These are phyloP conservation scores for Henricia sp. DNA, from an alignment of 53 echinoderm and acorn worm genomes.

Conservation along the genomic window DNA sequence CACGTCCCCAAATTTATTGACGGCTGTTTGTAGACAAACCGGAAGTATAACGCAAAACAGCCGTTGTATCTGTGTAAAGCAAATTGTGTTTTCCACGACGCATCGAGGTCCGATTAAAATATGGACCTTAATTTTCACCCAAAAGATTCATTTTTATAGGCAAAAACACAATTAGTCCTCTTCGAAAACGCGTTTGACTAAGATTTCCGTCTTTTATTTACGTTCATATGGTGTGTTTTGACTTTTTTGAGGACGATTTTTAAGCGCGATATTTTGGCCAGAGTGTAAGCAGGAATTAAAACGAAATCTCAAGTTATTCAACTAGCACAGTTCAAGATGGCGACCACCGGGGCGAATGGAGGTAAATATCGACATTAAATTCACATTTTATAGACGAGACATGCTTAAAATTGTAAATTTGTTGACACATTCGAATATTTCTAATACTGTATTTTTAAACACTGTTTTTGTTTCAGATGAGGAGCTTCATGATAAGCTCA, in stretches of 20 bases:
- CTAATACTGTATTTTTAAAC: background rate
- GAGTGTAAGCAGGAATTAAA: constrained; percentile 17
- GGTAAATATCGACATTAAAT: constrained; percentile 43
- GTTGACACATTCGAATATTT: background rate
- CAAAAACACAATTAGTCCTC: background rate
- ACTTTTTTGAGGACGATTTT: background rate
- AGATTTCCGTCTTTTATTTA: background rate
- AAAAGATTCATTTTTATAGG: background rate
- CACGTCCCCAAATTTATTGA: background rate
- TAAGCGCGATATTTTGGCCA: background rate
- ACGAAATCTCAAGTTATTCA: background rate
- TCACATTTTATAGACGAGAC: too few species aligned
- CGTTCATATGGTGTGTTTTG: background rate
- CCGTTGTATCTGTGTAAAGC: constrained; percentile 4
- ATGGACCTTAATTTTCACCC: constrained; percentile 42
- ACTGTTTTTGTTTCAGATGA: constrained; percentile 68
- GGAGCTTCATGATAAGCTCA: constrained; percentile 91
- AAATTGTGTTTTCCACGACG: constrained; percentile 13
- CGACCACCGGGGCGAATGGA: constrained; percentile 27
- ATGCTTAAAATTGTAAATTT: background rate
- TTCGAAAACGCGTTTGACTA: background rate
- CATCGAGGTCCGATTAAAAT: background rate
- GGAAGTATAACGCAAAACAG: constrained; percentile 4
- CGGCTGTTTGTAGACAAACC: constrained; percentile 20
- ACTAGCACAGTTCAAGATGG: constrained; percentile 36